Base-by-base conservation (phyloP, 2,888 invertebrate species). In the Hoplodrina ambigua region DNA sequence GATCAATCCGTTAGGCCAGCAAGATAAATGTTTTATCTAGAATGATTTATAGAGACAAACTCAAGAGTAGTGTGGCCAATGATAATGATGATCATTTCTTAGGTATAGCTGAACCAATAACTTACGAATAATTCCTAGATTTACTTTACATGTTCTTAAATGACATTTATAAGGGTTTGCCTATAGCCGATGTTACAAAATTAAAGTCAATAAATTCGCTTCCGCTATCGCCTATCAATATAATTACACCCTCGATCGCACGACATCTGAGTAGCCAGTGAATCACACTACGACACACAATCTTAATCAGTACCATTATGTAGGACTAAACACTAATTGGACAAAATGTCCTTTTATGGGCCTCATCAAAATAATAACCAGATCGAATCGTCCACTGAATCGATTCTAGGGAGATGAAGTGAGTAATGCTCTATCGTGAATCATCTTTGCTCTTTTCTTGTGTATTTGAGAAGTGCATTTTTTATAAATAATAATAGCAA, bases 261-360 rank as follows among this genome's bases (percentile, higher is more conserved):
- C 57, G 65, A 78, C 75, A 75, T 72, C 69, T 69, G 75, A 82
- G 80, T 75, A 65, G 80, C 74, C 56, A 55, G 81, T 92, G 91
- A 90, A 80, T 91, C 91, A 91, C 53, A 79, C 66, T 13, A 73
- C 62, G 19, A 54, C 54, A 77, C 79, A 84, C 82, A 84, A 84
- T 83, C 74, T 87, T 88, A 89, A 88, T 87, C 85, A 84, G 83
- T 46, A 44, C 68, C 68, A 82, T 78, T 82, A 82, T 72, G 74
- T 75, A 69, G 65, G 69, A 71, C 84, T 80, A 82, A 85, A 85
- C 72, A 80, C 89, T 94, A 94, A 94, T 94, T 94, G 94, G 94
- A 89, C 73, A 76, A 92, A 93, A 94, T 92, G 87, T 83, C 92
- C 92, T 84, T 89, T 87, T 86, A 91, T 86, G 87, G 93, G 55